Evolutionary conservation across 2,113 vertebrate genomes (phyloP).

Genomic region (Psittacara wagleri): DNA sequence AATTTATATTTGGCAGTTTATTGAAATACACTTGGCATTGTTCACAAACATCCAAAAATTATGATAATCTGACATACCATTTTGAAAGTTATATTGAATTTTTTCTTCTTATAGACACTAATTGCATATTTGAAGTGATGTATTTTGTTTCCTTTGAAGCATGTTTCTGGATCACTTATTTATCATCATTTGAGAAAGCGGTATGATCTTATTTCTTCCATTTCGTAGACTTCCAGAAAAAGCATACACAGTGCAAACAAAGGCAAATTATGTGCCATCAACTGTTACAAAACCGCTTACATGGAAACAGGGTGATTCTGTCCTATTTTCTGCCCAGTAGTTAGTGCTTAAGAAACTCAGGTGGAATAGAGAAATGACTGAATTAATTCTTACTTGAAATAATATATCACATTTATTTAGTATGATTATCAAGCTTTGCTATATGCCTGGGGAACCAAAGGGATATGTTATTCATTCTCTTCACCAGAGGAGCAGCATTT

Average conservation of each 20-base stretch:
- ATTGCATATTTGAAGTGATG: conserved; percentile 43
- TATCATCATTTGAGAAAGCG: conserved; percentile 27
- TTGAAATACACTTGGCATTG: conserved; percentile 29
- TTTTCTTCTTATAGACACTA: conserved; percentile 57
- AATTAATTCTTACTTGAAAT: neutral
- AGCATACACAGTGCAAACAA: conserved; percentile 10
- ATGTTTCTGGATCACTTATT: conserved; percentile 24
- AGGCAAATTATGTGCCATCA: conserved; percentile 34
- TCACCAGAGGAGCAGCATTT: neutral
- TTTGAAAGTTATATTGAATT: conserved; percentile 60
- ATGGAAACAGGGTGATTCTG: neutral
- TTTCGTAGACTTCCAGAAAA: conserved; percentile 18
- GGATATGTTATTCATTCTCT: neutral
- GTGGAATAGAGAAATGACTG: neutral
- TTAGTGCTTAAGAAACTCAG: neutral
- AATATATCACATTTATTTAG: neutral
- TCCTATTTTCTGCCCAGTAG: neutral
- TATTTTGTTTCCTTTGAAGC: conserved; percentile 39
- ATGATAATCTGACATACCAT: conserved; percentile 45
- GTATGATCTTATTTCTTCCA: conserved; percentile 16
- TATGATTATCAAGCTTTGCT: neutral
- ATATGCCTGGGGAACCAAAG: neutral
- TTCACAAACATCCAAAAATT: conserved; percentile 46
- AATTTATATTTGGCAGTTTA: conserved; percentile 24
- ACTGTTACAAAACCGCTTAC: neutral